Conservation (phyloP, 2,888 invertebrate genomes). For the Poecilobothrus nobilitatus region DNA sequence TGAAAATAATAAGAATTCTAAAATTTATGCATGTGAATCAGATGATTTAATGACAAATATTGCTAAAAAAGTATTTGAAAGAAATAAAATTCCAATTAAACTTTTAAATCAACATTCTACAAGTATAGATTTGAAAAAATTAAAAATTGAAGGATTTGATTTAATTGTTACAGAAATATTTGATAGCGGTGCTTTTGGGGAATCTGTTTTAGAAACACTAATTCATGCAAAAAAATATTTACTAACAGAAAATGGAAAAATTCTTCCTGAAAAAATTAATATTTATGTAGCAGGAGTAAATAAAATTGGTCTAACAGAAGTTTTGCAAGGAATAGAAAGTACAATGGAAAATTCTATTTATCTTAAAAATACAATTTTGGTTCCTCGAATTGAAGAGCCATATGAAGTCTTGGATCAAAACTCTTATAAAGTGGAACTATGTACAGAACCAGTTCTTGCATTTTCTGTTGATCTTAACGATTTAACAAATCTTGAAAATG, state of each 20-base stretch:
- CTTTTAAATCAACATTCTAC: slow-evolving; percentile 55
- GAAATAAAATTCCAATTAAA: slow-evolving; percentile 46
- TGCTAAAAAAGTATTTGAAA: slow-evolving; percentile 49
- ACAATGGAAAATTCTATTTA: slow-evolving; percentile 32
- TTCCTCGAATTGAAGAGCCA: slow-evolving; percentile 15
- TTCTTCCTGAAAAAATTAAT: slow-evolving; percentile 55
- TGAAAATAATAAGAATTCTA: slow-evolving; percentile 48
- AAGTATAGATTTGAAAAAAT: slow-evolving; percentile 42
- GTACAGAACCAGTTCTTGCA: slow-evolving; percentile 16
- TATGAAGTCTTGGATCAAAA: slow-evolving; percentile 19
- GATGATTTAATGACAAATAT: slow-evolving; percentile 56
- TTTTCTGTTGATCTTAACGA: slow-evolving; percentile 22
- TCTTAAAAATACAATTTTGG: slow-evolving; percentile 30
- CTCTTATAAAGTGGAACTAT: slow-evolving; percentile 13
- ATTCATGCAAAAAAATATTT: slow-evolving; percentile 61
- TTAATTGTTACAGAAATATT: slow-evolving; percentile 69
- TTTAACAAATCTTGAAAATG: slow-evolving; percentile 18
- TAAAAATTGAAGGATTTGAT: slow-evolving; percentile 44
- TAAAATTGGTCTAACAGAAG: slow-evolving; percentile 17
- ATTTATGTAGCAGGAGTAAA: slow-evolving; percentile 41
- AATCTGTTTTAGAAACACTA: slow-evolving; percentile 57
- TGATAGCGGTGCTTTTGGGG: slow-evolving; percentile 73
- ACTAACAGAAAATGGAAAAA: slow-evolving; percentile 44
- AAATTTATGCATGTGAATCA: slow-evolving; percentile 59
- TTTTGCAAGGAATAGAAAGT: slow-evolving; percentile 16